Conservation (phyloP, 2,113 vertebrate genomes). For the Tychaedon coryphoeus region DNA sequence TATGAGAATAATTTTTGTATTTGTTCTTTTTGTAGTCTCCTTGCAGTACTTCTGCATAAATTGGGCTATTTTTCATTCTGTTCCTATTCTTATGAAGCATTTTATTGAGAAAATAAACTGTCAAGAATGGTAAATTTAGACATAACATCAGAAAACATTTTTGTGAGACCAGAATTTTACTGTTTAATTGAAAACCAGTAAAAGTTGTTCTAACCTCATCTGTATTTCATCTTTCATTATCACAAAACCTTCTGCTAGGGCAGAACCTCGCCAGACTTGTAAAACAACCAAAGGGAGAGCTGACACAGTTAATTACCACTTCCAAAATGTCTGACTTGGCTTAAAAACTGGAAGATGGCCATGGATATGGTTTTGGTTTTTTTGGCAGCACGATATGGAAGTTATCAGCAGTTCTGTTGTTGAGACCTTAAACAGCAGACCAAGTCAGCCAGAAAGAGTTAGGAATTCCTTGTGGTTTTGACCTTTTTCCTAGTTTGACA, state of each 20-base stretch:
- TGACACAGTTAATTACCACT: conserved; percentile 4
- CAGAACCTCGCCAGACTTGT: conserved; percentile 11
- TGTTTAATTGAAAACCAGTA: background rate
- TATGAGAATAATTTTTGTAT: background rate
- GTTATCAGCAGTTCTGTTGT: conserved; percentile 32
- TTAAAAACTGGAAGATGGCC: conserved; percentile 44
- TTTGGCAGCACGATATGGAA: background rate
- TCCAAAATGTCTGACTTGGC: conserved; percentile 24
- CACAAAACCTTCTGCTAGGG: background rate
- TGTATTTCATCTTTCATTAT: background rate
- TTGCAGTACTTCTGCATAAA: background rate
- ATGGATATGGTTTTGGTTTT: background rate
- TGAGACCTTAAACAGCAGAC: conserved; percentile 15
- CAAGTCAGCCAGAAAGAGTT: background rate
- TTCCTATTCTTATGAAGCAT: background rate
- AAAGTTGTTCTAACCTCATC: background rate
- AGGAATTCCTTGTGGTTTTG: conserved; percentile 54
- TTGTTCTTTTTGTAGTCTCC: background rate
- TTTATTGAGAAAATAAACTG: conserved; percentile 19
- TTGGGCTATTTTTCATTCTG: background rate
- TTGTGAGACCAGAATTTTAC: background rate
- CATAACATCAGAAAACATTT: background rate
- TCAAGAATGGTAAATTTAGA: background rate
- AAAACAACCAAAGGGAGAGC: conserved; percentile 26
- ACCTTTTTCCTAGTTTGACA: conserved; percentile 22